Conservation (phyloP, 2,888 invertebrate species). For the Nycteola revayana region DNA sequence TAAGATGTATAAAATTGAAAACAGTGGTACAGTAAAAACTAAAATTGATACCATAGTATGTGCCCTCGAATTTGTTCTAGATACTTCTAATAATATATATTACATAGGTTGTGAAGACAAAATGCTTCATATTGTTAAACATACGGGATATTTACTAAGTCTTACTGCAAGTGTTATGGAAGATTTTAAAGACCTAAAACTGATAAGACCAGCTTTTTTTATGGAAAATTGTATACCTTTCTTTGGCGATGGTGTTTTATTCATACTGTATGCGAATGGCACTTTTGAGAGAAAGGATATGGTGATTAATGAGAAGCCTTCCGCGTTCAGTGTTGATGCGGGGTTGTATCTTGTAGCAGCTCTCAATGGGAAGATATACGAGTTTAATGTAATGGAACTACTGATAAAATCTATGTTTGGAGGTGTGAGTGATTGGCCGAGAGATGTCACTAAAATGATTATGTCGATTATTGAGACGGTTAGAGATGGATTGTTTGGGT, state of each 20-base stretch:
- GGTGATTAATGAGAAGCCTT: conserved; percentile 41
- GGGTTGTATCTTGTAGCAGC: conserved; percentile 59
- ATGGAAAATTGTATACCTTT: conserved; percentile 61
- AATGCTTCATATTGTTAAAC: conserved; percentile 46
- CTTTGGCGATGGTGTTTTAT: conserved; percentile 51
- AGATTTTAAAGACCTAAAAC: conserved; percentile 46
- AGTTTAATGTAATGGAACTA: conserved; percentile 62
- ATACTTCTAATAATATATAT: conserved; percentile 61
- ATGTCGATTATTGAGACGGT: conserved; percentile 51
- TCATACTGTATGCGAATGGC: conserved; percentile 55
- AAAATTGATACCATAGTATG: conserved; percentile 43
- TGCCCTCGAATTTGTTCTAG: conserved; percentile 61
- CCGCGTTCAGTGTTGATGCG: conserved; percentile 59
- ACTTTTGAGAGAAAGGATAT: conserved; percentile 55
- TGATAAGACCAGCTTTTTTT: conserved; percentile 58
- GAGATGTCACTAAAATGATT: conserved; percentile 49
- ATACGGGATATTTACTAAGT: conserved; percentile 36
- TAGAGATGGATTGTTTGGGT: conserved; percentile 39
- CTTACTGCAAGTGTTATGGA: conserved; percentile 42
- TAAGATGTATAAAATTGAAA: conserved; percentile 50
- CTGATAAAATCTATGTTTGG: conserved; percentile 57
- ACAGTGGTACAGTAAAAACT: conserved; percentile 47
- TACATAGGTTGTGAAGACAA: conserved; percentile 51
- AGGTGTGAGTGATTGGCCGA: conserved; percentile 33
- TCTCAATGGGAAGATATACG: conserved; percentile 59